These are phyloP conservation scores for Biston betularia DNA, from an alignment of 2,888 invertebrate species.

Conservation along the genomic window DNA sequence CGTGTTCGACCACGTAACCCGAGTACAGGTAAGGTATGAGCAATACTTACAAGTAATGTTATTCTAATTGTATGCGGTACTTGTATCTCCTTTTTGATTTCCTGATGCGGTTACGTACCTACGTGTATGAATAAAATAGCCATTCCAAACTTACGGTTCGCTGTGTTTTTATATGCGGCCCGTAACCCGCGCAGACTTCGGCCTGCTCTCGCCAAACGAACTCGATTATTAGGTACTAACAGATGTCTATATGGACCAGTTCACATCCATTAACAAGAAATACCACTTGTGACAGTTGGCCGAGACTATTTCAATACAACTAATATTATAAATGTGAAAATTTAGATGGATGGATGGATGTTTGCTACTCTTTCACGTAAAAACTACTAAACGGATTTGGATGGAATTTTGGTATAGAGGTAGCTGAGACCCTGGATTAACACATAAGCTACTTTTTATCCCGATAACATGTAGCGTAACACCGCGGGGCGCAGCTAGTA, in stretches of 20 bases:
- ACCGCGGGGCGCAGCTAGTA: too few species aligned
- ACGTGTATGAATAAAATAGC: constrained; percentile 8
- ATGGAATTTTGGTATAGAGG: too few species aligned
- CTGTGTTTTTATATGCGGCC: neutral
- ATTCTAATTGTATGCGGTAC: constrained; percentile 21
- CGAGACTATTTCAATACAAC: neutral
- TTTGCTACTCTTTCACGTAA: too few species aligned
- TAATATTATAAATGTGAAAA: too few species aligned
- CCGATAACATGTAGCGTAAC: too few species aligned
- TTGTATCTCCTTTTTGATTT: constrained; percentile 1
- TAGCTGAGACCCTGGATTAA: too few species aligned
- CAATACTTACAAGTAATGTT: constrained; percentile 26
- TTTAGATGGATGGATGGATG: too few species aligned
- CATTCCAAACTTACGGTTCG: constrained; percentile 4
- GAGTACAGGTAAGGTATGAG: constrained; percentile 29
- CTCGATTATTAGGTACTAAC: neutral
- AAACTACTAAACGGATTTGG: too few species aligned
- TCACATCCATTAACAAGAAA: too few species aligned
- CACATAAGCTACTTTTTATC: too few species aligned
- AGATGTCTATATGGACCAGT: too few species aligned
- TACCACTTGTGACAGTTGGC: too few species aligned
- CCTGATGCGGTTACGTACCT: neutral
- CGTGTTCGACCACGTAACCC: constrained; percentile 54
- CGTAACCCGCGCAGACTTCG: neutral
- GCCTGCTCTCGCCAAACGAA: neutral